These are phyloP conservation scores for Diarsia brunnea DNA, from an alignment of 2,888 invertebrate genomes.

Conservation along the genomic window DNA sequence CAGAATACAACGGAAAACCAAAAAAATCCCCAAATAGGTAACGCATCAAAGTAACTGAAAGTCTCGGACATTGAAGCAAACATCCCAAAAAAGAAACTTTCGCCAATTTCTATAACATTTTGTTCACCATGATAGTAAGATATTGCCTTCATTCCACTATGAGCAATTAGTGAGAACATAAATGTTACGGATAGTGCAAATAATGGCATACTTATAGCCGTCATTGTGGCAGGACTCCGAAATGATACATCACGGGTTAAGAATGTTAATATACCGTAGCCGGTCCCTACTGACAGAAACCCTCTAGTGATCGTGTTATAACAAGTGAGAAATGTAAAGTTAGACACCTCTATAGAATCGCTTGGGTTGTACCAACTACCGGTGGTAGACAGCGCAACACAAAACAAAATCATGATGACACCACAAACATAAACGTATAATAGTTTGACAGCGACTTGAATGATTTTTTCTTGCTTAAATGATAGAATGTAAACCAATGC, in stretches of 20 bases:
- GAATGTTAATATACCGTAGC: conserved; percentile 80
- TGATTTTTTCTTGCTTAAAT: conserved; percentile 77
- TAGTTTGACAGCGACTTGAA: conserved; percentile 75
- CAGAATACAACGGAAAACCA: conserved; percentile 82
- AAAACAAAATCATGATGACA: conserved; percentile 77
- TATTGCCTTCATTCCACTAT: conserved; percentile 83
- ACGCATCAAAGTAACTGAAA: conserved; percentile 80
- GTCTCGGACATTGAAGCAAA: conserved; percentile 83
- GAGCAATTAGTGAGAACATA: conserved; percentile 77
- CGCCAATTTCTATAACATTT: conserved; percentile 80
- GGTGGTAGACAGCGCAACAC: conserved; percentile 79
- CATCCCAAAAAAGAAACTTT: conserved; percentile 74
- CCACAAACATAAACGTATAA: conserved; percentile 72
- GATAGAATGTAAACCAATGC: conserved; percentile 77
- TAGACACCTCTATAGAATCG: conserved; percentile 1
- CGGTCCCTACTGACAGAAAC: conserved; percentile 64
- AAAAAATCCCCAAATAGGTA: conserved; percentile 79
- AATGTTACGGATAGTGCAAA: conserved; percentile 75
- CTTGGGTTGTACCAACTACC: conserved; percentile 81
- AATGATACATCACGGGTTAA: conserved; percentile 80
- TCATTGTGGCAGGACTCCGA: conserved; percentile 86
- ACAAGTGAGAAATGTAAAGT: not conserved
- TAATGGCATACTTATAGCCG: conserved; percentile 78
- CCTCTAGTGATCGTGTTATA: conserved; percentile 15
- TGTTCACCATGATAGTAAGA: conserved; percentile 86